Percentiles rank a stretch among this genome's conserved stretches.
These are phyloP conservation scores for Trichechus manatus DNA, from an alignment of 2,113 vertebrate species.

Conservation along the genomic window DNA sequence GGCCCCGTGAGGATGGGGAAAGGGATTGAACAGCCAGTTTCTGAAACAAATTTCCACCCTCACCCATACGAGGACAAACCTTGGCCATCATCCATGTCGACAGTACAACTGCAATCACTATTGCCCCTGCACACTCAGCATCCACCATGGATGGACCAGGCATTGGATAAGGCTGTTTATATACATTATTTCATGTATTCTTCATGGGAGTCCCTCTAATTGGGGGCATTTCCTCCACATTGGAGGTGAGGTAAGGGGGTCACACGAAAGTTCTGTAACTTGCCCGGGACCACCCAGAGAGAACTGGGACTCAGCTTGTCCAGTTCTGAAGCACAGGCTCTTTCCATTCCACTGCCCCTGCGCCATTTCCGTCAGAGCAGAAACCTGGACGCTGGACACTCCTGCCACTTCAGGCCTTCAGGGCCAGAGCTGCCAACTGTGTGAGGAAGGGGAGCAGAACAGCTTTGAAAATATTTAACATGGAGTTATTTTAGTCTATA, in stretches of 20 bases:
- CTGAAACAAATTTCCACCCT: background rate
- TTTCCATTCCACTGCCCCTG: fast-evolving
- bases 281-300: background rate
- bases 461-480: fast-evolving
- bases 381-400: background rate
- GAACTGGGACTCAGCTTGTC: background rate
- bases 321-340: background rate
- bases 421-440: too few relatives aligned
- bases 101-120: too few relatives aligned
- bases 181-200: background rate
- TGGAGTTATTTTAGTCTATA: background rate
- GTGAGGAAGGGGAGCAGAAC: background rate
- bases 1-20: background rate
- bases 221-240: too few relatives aligned
- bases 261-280: background rate
- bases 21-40: background rate
- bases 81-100: background rate
- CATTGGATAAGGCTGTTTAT: too few relatives aligned
- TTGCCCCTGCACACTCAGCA: fast-evolving
- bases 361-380: background rate
- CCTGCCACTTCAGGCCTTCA: background rate
- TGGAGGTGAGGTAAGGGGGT: background rate
- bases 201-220: background rate
- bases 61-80: background rate
- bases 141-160: background rate